A percentile compares a stretch with the other conserved stretches of the same genome.
Conservation (phyloP, 2,888 invertebrate species). For the Drosophila infuscata region DNA sequence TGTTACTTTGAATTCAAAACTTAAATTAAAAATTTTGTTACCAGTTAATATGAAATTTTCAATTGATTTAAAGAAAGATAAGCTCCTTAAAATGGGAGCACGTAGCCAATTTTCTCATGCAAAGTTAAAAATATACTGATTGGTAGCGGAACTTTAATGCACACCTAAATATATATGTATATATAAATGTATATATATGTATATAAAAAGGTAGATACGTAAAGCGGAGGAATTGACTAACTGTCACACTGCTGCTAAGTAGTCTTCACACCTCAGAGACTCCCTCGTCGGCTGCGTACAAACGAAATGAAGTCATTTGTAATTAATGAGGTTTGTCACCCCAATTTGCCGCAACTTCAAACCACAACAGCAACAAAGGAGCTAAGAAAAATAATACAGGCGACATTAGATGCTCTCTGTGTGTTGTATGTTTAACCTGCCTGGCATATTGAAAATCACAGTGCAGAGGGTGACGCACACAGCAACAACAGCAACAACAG, state of each 20-base stretch:
- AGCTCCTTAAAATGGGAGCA: not conserved
- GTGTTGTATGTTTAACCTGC: constrained; percentile 52
- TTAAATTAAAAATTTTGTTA: not conserved
- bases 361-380: constrained; percentile 37
- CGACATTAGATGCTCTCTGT: constrained; percentile 32
- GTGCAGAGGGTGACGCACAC: constrained; percentile 42
- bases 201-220: not conserved
- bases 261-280: constrained; percentile 61
- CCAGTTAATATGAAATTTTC: not conserved
- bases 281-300: constrained; percentile 44
- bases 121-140: constrained; percentile 21
- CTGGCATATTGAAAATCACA: constrained; percentile 71
- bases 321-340: constrained; percentile 82
- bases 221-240: constrained; percentile 20
- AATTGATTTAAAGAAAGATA: not conserved
- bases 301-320: constrained; percentile 80
- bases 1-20: not conserved
- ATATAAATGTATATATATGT: not conserved
- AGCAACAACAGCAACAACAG: constrained; percentile 8
- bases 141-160: constrained; percentile 25
- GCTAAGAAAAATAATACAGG: constrained; percentile 1
- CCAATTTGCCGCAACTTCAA: constrained; percentile 77
- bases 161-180: not conserved
- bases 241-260: constrained; percentile 30
- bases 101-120: not conserved